A percentile compares a stretch with the other conserved stretches of the same genome.
phyloP scores from a whole-genome alignment of 64 coral and sea anemone genomes.

The Pocillopora damicornis region DNA sequence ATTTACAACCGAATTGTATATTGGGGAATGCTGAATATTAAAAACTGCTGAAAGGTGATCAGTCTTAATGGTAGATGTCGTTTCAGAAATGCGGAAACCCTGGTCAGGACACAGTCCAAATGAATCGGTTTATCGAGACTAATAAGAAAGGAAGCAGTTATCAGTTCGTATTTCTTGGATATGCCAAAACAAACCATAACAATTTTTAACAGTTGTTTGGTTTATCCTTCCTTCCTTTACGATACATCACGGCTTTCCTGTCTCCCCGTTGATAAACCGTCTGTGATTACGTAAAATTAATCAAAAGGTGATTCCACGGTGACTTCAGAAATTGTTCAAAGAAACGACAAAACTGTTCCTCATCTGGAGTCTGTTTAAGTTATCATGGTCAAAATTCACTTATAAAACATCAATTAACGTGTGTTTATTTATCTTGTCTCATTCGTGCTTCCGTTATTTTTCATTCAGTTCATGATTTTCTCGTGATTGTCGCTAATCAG shows the following conservation, averaged over 20 bases:
- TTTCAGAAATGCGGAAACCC: background rate
- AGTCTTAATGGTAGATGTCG: too few species aligned
- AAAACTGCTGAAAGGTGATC: too few species aligned
- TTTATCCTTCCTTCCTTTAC: background rate
- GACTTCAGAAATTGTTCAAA: too few species aligned
- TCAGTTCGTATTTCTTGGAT: background rate
- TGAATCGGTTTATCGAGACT: background rate
- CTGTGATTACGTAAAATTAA: background rate
- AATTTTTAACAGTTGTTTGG: background rate
- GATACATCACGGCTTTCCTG: background rate
- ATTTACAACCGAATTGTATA: too few species aligned
- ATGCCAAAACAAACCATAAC: background rate
- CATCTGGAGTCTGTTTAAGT: too few species aligned
- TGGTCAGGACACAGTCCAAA: too few species aligned
- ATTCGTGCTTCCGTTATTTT: background rate
- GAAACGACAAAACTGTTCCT: too few species aligned
- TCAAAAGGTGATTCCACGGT: background rate
- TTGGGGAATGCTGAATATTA: too few species aligned
- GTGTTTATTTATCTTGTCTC: background rate
- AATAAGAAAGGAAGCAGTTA: background rate
- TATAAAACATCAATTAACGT: background rate
- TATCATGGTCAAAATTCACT: background rate
- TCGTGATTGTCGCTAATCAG: conserved; percentile 26
- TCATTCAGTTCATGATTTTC: background rate
- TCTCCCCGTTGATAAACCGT: background rate